Conservation (phyloP, 2,797 vertebrate genomes). For the Cyclopterus lumpus region DNA sequence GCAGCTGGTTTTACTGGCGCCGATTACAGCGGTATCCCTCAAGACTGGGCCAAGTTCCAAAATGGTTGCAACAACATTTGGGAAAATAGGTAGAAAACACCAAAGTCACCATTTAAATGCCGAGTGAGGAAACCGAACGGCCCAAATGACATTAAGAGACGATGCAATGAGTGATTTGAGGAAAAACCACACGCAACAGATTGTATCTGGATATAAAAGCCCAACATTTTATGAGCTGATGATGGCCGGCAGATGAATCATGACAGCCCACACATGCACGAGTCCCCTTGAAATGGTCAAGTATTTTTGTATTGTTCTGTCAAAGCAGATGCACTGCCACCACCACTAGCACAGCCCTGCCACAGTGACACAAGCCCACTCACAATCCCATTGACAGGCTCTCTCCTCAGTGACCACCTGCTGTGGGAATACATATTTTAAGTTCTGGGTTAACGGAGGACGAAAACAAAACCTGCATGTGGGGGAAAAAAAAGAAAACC, state of each 20-base stretch:
- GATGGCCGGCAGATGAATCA: conserved; percentile 26
- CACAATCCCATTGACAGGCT: conserved; percentile 40
- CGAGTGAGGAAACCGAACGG: background rate
- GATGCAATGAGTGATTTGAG: background rate
- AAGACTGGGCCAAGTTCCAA: background rate
- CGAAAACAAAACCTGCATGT: background rate
- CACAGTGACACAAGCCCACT: conserved; percentile 51
- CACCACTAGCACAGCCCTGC: conserved; percentile 4
- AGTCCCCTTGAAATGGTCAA: conserved; percentile 55
- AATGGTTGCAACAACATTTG: background rate
- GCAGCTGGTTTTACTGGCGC: too few relatives aligned
- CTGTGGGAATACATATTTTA: conserved; percentile 14
- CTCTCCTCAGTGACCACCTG: conserved; percentile 50
- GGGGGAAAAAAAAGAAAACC: background rate
- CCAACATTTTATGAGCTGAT: conserved; percentile 3
- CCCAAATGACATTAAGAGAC: background rate
- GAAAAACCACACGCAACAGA: background rate
- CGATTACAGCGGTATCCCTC: background rate
- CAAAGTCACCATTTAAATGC: background rate
- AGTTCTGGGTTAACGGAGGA: conserved; percentile 7
- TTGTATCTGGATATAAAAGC: background rate
- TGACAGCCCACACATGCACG: conserved; percentile 49
- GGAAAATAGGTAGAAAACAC: background rate
- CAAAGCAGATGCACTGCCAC: conserved; percentile 31
- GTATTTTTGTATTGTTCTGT: conserved; percentile 52